Conservation (phyloP, 2,888 invertebrate genomes). For the Ochropacha duplaris region DNA sequence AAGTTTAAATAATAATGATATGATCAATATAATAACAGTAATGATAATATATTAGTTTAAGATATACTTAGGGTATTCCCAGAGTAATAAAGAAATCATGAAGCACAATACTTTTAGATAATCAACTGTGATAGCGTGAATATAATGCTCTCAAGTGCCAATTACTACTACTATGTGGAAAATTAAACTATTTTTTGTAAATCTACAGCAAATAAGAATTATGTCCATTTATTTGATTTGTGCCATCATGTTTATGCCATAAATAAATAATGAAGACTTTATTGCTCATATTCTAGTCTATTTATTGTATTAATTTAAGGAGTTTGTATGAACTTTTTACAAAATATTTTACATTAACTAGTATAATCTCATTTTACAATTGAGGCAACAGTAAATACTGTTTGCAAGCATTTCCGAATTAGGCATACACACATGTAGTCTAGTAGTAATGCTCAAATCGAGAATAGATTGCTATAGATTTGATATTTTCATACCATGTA, state of each 20-base stretch:
- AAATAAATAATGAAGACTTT: slow-evolving; percentile 62
- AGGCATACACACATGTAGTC: not conserved
- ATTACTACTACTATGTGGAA: slow-evolving; percentile 33
- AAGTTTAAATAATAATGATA: not conserved
- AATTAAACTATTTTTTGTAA: slow-evolving; percentile 31
- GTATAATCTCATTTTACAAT: not conserved
- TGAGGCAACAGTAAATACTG: not conserved
- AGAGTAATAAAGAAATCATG: slow-evolving; percentile 46
- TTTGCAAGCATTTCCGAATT: not conserved
- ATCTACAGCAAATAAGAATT: slow-evolving; percentile 22
- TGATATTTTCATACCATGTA: slow-evolving; percentile 16
- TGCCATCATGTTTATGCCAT: slow-evolving; percentile 73
- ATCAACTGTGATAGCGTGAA: slow-evolving; percentile 68
- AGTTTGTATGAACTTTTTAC: slow-evolving; percentile 1
- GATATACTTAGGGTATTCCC: slow-evolving; percentile 29
- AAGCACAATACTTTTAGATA: slow-evolving; percentile 63
- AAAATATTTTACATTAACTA: not conserved
- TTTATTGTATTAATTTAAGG: slow-evolving; percentile 48
- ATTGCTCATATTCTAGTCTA: slow-evolving; percentile 83
- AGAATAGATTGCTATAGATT: slow-evolving; percentile 1
- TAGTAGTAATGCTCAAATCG: not conserved
- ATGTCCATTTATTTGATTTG: slow-evolving; percentile 36
- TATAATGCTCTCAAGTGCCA: slow-evolving; percentile 63
- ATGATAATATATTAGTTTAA: slow-evolving; percentile 23
- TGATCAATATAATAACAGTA: slow-evolving; percentile 4